These are phyloP conservation scores for Cactoblastis cactorum DNA, from an alignment of 2,888 invertebrate species.

Conservation along the genomic window DNA sequence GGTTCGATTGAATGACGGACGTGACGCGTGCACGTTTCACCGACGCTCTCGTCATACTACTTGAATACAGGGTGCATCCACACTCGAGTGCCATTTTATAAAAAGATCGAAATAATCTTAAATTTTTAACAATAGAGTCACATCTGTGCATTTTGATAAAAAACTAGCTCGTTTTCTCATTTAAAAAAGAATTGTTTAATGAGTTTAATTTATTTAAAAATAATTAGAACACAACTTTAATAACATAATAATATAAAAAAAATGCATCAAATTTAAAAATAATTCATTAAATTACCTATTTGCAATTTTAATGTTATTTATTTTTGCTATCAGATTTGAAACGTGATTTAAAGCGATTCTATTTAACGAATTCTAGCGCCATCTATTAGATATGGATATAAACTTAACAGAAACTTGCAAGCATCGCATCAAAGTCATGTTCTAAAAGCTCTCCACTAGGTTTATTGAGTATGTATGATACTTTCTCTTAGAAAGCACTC, in stretches of 20 bases:
- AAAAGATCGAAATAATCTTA: neutral
- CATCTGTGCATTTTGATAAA: neutral
- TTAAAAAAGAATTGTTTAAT: too few relatives aligned
- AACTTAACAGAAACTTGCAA: neutral
- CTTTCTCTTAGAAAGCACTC: neutral
- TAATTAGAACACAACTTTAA: too few relatives aligned
- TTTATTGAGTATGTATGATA: neutral
- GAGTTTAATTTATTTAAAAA: too few relatives aligned
- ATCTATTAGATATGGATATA: neutral
- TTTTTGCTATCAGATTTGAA: neutral
- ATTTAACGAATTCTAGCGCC: neutral
- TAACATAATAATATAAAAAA: too few relatives aligned
- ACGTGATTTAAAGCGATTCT: neutral
- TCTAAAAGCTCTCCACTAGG: neutral
- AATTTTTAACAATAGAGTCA: neutral
- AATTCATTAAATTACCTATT: too few relatives aligned
- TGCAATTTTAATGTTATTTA: neutral
- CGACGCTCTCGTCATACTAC: constrained; percentile 9
- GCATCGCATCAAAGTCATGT: neutral
- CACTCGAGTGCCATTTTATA: neutral
- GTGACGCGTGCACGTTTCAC: constrained; percentile 32
- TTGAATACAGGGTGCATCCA: constrained; percentile 9
- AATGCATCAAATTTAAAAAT: too few relatives aligned
- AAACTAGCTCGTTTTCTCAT: neutral
- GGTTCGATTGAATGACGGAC: constrained; percentile 12